These are phyloP conservation scores for Phyto melanocephala DNA, from an alignment of 2,888 invertebrate species.

Conservation along the genomic window DNA sequence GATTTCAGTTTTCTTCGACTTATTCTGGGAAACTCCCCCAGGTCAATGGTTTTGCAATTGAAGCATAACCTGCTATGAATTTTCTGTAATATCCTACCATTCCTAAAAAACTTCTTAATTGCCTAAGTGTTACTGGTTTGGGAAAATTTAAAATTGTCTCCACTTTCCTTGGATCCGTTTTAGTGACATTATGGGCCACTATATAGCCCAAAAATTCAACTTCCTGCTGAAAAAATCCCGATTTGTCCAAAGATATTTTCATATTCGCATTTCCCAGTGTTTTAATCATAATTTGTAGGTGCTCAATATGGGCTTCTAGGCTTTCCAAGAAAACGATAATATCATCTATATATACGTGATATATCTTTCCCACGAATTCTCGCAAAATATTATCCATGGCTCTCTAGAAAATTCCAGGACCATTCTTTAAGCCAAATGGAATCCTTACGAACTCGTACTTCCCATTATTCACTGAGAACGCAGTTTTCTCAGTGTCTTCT, in stretches of 20 bases:
- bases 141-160: slow-evolving; percentile 60
- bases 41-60: slow-evolving; percentile 60
- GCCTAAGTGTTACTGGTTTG: slow-evolving; percentile 57
- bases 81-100: slow-evolving; percentile 44
- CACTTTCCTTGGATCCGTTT: slow-evolving; percentile 60
- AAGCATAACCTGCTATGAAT: slow-evolving; percentile 53
- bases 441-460: too few species aligned
- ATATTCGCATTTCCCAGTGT: slow-evolving; percentile 57
- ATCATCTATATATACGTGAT: slow-evolving; percentile 66
- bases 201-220: slow-evolving; percentile 65
- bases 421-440: slow-evolving; percentile 59
- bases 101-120: slow-evolving; percentile 64
- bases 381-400: slow-evolving; percentile 57
- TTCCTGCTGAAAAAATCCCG: slow-evolving; percentile 55
- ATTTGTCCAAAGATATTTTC: slow-evolving; percentile 67
- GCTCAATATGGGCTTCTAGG: slow-evolving; percentile 43
- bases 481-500: slow-evolving; percentile 60
- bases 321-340: slow-evolving; percentile 62
- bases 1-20: slow-evolving; percentile 58
- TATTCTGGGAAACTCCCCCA: slow-evolving; percentile 57
- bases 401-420: slow-evolving; percentile 54
- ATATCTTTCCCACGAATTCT: slow-evolving; percentile 56
- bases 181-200: slow-evolving; percentile 55
- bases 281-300: slow-evolving; percentile 51
- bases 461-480: slow-evolving; percentile 47